These are phyloP conservation scores for Ceratothoa steindachneri DNA, from an alignment of 2,888 invertebrate genomes.

Conservation along the genomic window DNA sequence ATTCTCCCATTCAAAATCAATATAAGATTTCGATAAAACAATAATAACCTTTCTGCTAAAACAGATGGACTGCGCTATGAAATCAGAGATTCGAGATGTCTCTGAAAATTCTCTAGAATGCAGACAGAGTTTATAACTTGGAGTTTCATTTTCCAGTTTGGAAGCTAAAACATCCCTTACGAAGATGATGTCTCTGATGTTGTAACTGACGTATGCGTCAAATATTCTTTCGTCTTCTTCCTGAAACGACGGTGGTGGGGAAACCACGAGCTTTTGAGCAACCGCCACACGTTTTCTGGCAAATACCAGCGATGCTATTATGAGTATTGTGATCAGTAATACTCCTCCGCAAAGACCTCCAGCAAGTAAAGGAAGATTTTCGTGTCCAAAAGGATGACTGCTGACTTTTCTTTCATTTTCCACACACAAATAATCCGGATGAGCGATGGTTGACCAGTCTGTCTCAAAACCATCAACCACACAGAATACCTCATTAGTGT, in stretches of 20 bases:
- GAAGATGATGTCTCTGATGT: slow-evolving; percentile 24
- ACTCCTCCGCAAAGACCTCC: slow-evolving; percentile 37
- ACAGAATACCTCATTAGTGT: slow-evolving; percentile 30
- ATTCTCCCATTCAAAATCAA: slow-evolving; percentile 38
- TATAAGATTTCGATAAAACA: slow-evolving; percentile 31
- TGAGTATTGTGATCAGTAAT: slow-evolving; percentile 25
- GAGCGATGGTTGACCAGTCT: slow-evolving; percentile 21
- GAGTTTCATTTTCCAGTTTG: slow-evolving; percentile 34
- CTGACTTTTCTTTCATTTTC: slow-evolving; percentile 24
- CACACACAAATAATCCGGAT: slow-evolving; percentile 26
- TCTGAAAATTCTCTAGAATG: slow-evolving; percentile 37
- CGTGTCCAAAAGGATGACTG: slow-evolving; percentile 32
- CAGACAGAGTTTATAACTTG: slow-evolving; percentile 38
- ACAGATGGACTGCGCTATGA: slow-evolving; percentile 29
- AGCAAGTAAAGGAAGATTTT: slow-evolving; percentile 35
- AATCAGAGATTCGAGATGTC: slow-evolving; percentile 30
- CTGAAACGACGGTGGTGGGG: slow-evolving; percentile 20
- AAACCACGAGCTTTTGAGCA: slow-evolving; percentile 28
- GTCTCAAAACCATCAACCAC: slow-evolving; percentile 21
- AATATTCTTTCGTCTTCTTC: slow-evolving; percentile 39
- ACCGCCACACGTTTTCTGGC: slow-evolving; percentile 26
- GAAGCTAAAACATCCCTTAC: slow-evolving; percentile 30
- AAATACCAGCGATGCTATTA: slow-evolving; percentile 27
- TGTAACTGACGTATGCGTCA: slow-evolving; percentile 39
- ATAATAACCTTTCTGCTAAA: slow-evolving; percentile 34